Evolutionary conservation across 2,888 invertebrate genomes (phyloP), one percentile per base, ranked within the genome.

Genomic region (Gari tellinella): DNA sequence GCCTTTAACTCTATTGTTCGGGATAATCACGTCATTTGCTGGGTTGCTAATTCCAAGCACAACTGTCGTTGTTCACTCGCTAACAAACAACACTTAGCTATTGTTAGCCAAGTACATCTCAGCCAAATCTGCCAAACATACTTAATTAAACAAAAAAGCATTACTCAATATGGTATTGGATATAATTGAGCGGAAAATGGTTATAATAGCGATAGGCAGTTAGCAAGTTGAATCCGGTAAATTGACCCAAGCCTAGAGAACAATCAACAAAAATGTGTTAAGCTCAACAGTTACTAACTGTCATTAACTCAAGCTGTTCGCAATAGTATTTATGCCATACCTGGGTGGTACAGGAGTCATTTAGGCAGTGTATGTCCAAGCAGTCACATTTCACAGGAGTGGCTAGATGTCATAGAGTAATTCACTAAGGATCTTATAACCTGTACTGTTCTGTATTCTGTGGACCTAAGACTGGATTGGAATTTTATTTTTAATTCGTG

Each of bases 171-270:
- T 57, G 19, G 57, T 57, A 31, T 31, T 31, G 31, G 31, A 4
- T 31, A 31, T 31, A 31, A 31, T 31, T 31, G 31, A 31, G 31
- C 31, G 31, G 10, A 31, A 4, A 65, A 69, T 53, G 43, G 57
- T 1, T 43, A 46, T 31, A 17, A 55, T 57, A 57, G 58, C 57
- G 48, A 23, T 21, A 19, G 53, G 38, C 37, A 55, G 40, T 53
- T 62, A 55, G 64, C 73, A 64, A 40, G 78, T 78, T 64, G 45
- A 49, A 57, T 74, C 74, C n/a, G 64, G 72, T 60, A 67, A 78
- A 72, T 78, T 58, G 72, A 21, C 38, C 66, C 78, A 70, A 78
- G 72, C 70, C 62, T 46, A 21, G 41, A 21, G 19, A 48, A 73
- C 73, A 74, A 73, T 65, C 23, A 41, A 58, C 51, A 23, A 49